phyloP scores from a whole-genome alignment of 2,797 vertebrate species.

The Spinus olivaceus region DNA sequence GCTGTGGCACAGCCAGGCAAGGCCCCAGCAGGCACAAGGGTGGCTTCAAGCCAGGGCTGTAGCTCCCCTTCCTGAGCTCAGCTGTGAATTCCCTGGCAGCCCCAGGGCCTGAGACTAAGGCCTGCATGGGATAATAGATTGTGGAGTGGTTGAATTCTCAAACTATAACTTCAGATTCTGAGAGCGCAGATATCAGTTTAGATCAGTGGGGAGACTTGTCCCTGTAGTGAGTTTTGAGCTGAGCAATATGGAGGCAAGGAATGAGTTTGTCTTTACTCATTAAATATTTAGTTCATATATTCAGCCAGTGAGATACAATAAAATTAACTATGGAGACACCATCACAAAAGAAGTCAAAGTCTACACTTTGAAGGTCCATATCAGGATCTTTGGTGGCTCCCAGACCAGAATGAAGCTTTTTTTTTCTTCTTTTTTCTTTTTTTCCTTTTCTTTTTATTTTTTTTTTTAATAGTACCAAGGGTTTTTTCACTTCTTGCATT shows the following conservation, averaged over 20 bases:
- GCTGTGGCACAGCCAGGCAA: rapidly evolving
- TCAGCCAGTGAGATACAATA: neutral
- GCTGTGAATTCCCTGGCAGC: neutral
- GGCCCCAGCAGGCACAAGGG: neutral
- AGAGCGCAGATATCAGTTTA: neutral
- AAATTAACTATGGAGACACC: neutral
- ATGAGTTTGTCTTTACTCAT: neutral
- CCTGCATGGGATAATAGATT: neutral
- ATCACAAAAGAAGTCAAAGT: neutral
- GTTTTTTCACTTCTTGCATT: neutral
- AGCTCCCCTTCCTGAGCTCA: neutral
- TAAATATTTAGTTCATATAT: neutral
- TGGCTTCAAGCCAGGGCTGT: neutral
- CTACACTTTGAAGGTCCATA: neutral
- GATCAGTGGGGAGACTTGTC: neutral
- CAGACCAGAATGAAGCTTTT: neutral
- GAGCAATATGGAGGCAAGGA: neutral
- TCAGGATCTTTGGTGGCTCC: neutral
- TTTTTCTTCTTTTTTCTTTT: neutral
- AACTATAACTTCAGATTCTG: neutral
- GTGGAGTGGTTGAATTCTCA: neutral
- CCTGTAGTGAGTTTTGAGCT: neutral
- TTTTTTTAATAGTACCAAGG: neutral
- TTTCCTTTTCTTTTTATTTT: too few species aligned
- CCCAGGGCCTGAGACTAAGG: neutral